A percentile compares a stretch with the other conserved stretches of the same genome.
Evolutionary conservation across 1,140 invertebrate genomes (phyloP).

Genomic region (Drosophila kikkawai): DNA sequence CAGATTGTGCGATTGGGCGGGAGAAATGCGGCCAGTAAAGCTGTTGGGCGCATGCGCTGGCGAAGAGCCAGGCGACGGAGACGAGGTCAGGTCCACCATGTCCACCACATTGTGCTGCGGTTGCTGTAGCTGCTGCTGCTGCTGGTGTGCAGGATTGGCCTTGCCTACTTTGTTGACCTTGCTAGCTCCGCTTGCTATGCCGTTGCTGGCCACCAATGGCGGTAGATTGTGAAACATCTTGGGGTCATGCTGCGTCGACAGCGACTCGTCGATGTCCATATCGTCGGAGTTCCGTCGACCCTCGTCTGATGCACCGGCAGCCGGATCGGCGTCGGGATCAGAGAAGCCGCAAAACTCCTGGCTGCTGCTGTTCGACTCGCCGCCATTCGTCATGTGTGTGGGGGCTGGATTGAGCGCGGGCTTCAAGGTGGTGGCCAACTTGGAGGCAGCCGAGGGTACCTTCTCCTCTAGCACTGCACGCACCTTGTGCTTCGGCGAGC

Average conservation of each 20-base stretch:
- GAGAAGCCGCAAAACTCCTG: constrained; percentile 72
- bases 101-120: constrained; percentile 67
- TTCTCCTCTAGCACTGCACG: constrained; percentile 77
- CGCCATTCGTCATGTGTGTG: constrained; percentile 55
- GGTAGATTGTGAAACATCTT: constrained; percentile 78
- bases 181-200: constrained; percentile 21
- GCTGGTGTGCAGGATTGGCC: constrained; percentile 14
- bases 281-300: constrained; percentile 76
- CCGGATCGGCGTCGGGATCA: constrained; percentile 38
- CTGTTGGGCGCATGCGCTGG: constrained; percentile 60
- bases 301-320: constrained; percentile 31
- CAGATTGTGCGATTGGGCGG: constrained; percentile 35
- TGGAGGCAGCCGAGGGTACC: constrained; percentile 37
- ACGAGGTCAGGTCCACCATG: constrained; percentile 78
- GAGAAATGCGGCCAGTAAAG: constrained; percentile 34
- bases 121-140: constrained; percentile 26
- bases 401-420: constrained; percentile 12
- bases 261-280: constrained; percentile 81
- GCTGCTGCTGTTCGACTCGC: constrained; percentile 63
- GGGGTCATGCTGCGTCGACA: constrained; percentile 76
- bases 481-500: constrained; percentile 76
- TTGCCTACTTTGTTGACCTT: constrained; percentile 20
- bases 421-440: constrained; percentile 25
- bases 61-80: constrained; percentile 75
- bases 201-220: constrained; percentile 34